Conservation (phyloP, 2,888 invertebrate genomes). For the Chironomus tentans region DNA sequence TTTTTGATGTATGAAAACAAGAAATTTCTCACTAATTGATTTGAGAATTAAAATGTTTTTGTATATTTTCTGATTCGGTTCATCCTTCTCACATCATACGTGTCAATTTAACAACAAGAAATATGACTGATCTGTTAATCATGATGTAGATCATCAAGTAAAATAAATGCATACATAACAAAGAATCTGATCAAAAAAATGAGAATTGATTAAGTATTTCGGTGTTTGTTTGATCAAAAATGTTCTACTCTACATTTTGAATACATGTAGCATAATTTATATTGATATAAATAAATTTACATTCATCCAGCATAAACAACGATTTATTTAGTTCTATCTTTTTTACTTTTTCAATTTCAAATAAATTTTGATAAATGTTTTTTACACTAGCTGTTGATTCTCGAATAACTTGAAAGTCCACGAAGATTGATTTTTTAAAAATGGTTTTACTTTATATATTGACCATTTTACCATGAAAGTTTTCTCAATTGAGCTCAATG, state of each 20-base stretch:
- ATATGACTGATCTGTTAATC: background rate
- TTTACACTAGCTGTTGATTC: background rate
- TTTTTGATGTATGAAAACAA: background rate
- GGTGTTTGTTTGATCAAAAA: background rate
- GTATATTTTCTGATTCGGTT: background rate
- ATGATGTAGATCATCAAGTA: background rate
- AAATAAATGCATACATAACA: background rate
- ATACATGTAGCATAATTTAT: background rate
- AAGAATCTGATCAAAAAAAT: background rate
- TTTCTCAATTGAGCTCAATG: background rate
- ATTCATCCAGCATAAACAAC: background rate
- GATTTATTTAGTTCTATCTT: background rate
- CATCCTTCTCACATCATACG: background rate
- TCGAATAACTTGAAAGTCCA: background rate
- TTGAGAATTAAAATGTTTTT: constrained; percentile 4
- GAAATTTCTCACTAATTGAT: background rate
- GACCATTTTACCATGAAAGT: too few relatives aligned
- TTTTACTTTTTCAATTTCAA: background rate
- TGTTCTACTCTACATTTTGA: background rate
- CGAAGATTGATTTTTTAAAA: too few relatives aligned
- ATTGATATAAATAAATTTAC: background rate
- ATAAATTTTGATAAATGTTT: background rate
- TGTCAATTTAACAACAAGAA: background rate
- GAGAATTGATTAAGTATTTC: background rate
- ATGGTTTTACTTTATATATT: too few relatives aligned